Evolutionary conservation across 2,113 vertebrate genomes (phyloP), one percentile per base, ranked within the genome.

Genomic region (Eurystomus gularis): DNA sequence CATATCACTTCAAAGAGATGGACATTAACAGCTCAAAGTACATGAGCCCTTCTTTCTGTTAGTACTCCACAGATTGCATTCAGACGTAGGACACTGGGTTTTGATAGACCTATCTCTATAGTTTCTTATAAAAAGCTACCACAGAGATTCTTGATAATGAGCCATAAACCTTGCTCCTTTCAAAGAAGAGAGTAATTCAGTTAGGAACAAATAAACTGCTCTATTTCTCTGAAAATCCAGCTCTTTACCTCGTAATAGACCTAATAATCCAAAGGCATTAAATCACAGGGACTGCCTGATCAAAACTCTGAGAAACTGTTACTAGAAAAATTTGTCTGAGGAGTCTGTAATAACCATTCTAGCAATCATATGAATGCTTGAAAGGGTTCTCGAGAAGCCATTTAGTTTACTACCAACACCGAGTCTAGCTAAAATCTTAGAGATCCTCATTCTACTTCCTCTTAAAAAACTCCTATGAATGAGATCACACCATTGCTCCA

Each of bases 31-130:
- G 16, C 15, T 46, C 4, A 2, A 44, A 94, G 20, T 14, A 57
- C 0, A 0, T 31, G 24, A 26, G 33, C 13, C 11, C 44, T 54
- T 94, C 35, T 28, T 76, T 64, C n/a, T 60, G 31, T 33, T 29
- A 0, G 1, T 35, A 71, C 28, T 85, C 20, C 44, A 73, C 7
- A 62, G 42, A 42, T 3, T 72, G 31, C 24, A 60, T 49, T 73
- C 52, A 55, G 17, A 35, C 9, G 57, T 7, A 57, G 1, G 7
- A 25, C 33, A 37, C 0, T 23, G 28, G 1, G 10, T 88, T 78
- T 65, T 70, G 13, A 25, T 55, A 49, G 13, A 42, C 12, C 19
- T 69, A 20, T 51, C 71, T 68, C 57, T 60, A 24, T 0, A 70
- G 24, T 25, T 64, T 76, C 51, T 65, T 51, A 68, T 9, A 64